phyloP scores from a whole-genome alignment of 2,113 vertebrate species.

The Girardinichthys multiradiatus region DNA sequence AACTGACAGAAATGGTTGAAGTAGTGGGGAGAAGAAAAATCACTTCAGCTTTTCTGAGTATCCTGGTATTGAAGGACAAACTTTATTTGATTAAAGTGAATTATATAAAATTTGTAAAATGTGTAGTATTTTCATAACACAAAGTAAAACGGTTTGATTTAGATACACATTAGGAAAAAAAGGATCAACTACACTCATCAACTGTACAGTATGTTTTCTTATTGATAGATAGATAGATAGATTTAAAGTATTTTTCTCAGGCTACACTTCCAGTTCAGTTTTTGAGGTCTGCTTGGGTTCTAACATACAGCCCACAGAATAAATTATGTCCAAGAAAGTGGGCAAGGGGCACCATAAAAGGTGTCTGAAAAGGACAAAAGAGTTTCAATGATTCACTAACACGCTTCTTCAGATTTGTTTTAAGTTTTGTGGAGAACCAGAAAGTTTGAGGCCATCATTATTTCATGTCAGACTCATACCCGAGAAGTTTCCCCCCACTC shows the following conservation, averaged over 20 bases:
- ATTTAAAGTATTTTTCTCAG: neutral
- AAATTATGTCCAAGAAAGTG: neutral
- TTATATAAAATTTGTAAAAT: too few species aligned
- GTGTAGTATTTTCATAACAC: too few species aligned
- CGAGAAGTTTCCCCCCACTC: constrained; percentile 16
- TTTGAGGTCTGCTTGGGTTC: neutral
- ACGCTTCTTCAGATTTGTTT: constrained; percentile 3
- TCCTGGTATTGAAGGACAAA: neutral
- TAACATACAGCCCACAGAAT: neutral
- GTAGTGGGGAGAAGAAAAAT: constrained; percentile 5
- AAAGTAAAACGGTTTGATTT: neutral
- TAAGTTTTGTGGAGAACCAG: constrained; percentile 32
- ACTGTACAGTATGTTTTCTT: too few species aligned
- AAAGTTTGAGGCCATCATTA: constrained; percentile 44
- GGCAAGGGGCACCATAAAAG: neutral
- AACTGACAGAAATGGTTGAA: constrained; percentile 44
- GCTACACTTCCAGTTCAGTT: neutral
- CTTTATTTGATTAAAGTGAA: neutral
- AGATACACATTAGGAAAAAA: neutral
- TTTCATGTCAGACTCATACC: constrained; percentile 50
- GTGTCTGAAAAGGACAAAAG: neutral
- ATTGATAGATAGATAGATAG: too few species aligned
- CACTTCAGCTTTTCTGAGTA: neutral
- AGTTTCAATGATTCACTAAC: constrained; percentile 10
- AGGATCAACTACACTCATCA: too few species aligned